Base-by-base conservation (phyloP, 2,888 invertebrate genomes). In the Andrena hattorfiana region DNA sequence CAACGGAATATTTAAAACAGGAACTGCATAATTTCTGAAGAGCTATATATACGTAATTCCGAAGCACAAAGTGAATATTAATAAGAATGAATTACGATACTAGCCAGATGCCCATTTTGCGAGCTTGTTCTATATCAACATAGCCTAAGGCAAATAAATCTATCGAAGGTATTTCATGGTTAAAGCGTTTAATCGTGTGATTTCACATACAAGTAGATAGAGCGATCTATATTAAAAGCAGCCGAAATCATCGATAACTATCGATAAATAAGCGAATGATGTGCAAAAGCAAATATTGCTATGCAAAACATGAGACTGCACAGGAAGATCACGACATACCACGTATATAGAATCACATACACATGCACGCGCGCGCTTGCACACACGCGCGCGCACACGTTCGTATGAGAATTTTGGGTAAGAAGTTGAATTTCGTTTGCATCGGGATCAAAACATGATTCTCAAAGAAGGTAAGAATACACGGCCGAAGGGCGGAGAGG, bases 401-500 rank as follows among this genome's bases (percentile, higher is more conserved):
- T 26, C 66, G 10, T 48, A 68, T n/a, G 26, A 56, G 28, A 51
- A 71, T 72, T 62, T 72, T 23, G 48, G 32, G 35, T 42, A 83
- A 72, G 49, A 64, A 60, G 16, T 69, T 59, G n/a, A 74, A 81
- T 66, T 69, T 70, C 49, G 10, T 66, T 42, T 16, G 59, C 51
- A 48, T 71, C 42, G 23, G 49, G 80, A 49, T 26, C 49, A 56
- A 80, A 73, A 56, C 81, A 81, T 73, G 81, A 80, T 72, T 64
- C 56, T 81, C 49, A 30, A 80, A 79, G 72, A 74, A 83, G 35
- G 42, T 66, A 66, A 74, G 60, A 69, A 80, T 62, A 59, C 63
- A 76, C 68, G 72, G 67, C 28, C 64, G 75, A 75, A 77, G 77
- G 80, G 67, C 63, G 70, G 72, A 75, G 66, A 76, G 77, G 81